Conservation (phyloP, 2,888 invertebrate species). For the Chloromyia formosa region DNA sequence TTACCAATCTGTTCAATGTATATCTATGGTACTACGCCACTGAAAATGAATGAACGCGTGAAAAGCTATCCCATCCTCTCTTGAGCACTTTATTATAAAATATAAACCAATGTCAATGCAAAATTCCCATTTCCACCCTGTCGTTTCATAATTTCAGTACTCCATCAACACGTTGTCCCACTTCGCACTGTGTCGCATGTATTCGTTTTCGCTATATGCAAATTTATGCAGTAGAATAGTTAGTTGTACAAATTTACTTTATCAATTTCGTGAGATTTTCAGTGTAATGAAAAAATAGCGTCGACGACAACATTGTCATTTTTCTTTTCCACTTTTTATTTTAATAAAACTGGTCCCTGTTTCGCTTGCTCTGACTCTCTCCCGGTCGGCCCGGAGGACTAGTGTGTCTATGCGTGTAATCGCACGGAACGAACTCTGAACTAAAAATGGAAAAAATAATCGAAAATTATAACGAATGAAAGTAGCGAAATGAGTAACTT, state of each 20-base stretch:
- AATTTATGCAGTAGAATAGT: slow-evolving; percentile 37
- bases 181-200: background rate
- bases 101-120: too few relatives aligned
- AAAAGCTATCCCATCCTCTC: too few relatives aligned
- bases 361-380: background rate
- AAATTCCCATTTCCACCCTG: background rate
- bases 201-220: slow-evolving; percentile 5
- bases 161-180: background rate
- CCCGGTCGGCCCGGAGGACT: background rate
- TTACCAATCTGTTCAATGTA: too few relatives aligned
- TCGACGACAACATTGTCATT: slow-evolving; percentile 12
- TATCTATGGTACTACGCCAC: too few relatives aligned
- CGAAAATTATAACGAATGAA: slow-evolving; percentile 13
- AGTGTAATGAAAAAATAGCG: slow-evolving; percentile 19
- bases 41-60: too few relatives aligned
- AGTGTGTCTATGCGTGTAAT: slow-evolving; percentile 5
- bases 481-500: background rate
- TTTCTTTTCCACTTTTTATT: too few relatives aligned
- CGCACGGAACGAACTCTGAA: slow-evolving; percentile 21
- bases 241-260: slow-evolving; percentile 41
- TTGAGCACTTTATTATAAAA: too few relatives aligned
- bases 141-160: background rate
- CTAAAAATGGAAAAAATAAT: too few relatives aligned
- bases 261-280: slow-evolving; percentile 39
- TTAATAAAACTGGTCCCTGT: slow-evolving; percentile 5